A percentile compares a stretch with the other conserved stretches of the same genome.
Conservation (phyloP, 2,113 vertebrate species). For the Anhinga anhinga region DNA sequence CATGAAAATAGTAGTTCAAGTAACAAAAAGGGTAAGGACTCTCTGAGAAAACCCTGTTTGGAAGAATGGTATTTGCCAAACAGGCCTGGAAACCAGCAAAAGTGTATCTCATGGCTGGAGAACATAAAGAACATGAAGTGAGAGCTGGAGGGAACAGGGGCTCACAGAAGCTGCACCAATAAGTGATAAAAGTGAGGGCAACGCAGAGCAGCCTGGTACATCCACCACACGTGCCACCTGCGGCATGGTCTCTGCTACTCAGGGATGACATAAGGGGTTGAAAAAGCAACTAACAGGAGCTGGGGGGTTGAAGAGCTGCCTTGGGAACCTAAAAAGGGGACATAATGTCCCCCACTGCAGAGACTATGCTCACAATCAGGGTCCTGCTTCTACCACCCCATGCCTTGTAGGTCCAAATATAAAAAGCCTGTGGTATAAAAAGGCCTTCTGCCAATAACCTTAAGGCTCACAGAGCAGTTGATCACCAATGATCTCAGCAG, state of each 20-base stretch:
- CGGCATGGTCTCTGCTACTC: neutral
- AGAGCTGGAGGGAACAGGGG: neutral
- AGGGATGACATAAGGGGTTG: neutral
- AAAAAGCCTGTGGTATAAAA: neutral
- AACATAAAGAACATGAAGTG: neutral
- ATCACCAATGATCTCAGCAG: neutral
- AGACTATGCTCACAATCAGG: neutral
- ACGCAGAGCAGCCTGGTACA: accelerated
- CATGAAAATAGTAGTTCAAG: neutral
- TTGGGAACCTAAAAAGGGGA: neutral
- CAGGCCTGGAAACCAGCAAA: neutral
- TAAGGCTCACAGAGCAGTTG: neutral
- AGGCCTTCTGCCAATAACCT: neutral
- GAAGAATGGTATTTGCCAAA: neutral
- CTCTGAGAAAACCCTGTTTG: neutral
- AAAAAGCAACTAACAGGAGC: neutral
- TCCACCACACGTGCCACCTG: accelerated
- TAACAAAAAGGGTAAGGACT: neutral
- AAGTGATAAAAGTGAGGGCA: neutral
- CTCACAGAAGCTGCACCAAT: neutral
- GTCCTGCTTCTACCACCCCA: neutral
- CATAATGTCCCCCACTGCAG: neutral
- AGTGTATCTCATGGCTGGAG: neutral
- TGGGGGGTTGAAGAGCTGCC: neutral
- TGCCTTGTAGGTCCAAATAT: neutral